Conservation (phyloP, 2,113 vertebrate genomes). For the Aspiorhynchus laticeps region DNA sequence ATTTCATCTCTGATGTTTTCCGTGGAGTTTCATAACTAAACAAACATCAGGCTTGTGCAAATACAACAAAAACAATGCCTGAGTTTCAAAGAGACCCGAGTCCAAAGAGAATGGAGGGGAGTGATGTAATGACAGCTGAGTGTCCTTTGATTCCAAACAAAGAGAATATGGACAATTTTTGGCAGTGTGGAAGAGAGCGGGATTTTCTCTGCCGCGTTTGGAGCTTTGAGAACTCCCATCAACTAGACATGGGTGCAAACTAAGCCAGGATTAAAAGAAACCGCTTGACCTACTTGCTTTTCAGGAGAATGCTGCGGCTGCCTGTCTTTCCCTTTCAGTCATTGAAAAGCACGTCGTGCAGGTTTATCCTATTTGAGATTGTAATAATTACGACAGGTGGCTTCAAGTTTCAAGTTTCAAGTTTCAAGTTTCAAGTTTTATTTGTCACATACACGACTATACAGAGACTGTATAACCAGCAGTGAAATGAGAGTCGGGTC, state of each 20-base stretch:
- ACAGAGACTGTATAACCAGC: no score
- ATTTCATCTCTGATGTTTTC: neutral
- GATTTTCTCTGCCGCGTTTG: constrained; percentile 41
- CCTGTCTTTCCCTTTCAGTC: constrained; percentile 61
- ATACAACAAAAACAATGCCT: neutral
- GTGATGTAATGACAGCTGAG: constrained; percentile 33
- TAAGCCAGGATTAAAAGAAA: constrained; percentile 73
- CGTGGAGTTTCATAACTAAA: constrained; percentile 19
- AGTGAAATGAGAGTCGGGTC: no score
- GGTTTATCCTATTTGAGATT: constrained; percentile 65
- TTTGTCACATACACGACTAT: no score
- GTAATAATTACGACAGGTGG: constrained; percentile 68
- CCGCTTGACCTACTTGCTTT: constrained; percentile 75
- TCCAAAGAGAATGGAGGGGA: constrained; percentile 18
- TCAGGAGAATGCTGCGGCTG: constrained; percentile 32
- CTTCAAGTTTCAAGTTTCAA: no score
- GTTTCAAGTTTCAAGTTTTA: no score
- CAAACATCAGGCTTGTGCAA: constrained; percentile 7
- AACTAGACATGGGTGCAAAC: constrained; percentile 64
- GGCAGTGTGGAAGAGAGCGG: constrained; percentile 37
- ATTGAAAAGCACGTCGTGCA: constrained; percentile 54
- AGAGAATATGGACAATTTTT: constrained; percentile 35
- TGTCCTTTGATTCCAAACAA: constrained; percentile 38
- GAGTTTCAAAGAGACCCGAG: constrained; percentile 16
- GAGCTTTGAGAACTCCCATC: constrained; percentile 60